Evolutionary conservation across 37 sponge, comb jelly and placozoan species (phyloP).

Genomic region (Spongilla lacustris): DNA sequence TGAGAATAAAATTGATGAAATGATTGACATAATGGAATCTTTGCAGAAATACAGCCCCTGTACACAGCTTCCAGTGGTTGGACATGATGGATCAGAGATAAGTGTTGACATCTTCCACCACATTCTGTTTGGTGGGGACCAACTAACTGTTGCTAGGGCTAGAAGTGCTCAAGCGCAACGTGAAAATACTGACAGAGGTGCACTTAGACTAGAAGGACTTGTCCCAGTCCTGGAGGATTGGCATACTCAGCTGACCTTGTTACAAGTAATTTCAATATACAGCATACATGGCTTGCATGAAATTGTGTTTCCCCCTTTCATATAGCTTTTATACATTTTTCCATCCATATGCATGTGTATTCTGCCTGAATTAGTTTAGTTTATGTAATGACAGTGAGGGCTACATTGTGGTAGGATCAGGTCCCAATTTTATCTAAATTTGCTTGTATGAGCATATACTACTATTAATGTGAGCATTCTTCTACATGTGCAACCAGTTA

Average conservation of each 20-base stretch:
- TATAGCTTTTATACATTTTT: too few relatives aligned
- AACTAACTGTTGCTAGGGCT: slow-evolving; percentile 46
- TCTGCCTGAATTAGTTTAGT: too few relatives aligned
- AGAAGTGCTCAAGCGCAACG: slow-evolving; percentile 12
- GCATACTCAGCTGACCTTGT: slow-evolving; percentile 25
- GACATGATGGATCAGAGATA: neutral
- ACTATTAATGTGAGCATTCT: too few relatives aligned
- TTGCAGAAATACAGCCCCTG: slow-evolving; percentile 30
- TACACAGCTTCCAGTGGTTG: neutral
- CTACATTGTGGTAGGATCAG: too few relatives aligned
- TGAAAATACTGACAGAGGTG: neutral
- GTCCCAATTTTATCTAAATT: too few relatives aligned
- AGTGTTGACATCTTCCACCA: neutral
- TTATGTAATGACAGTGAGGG: too few relatives aligned
- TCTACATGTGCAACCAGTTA: too few relatives aligned
- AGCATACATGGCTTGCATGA: neutral
- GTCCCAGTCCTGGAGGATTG: slow-evolving; percentile 45
- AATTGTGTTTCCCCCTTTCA: too few relatives aligned
- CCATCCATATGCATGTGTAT: too few relatives aligned
- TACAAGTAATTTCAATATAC: slow-evolving; percentile 9
- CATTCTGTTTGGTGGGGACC: slow-evolving; percentile 46
- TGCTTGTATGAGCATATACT: too few relatives aligned
- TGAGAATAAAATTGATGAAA: slow-evolving; percentile 52
- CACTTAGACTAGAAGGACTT: slow-evolving; percentile 18
- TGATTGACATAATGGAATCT: slow-evolving; percentile 45